Base-by-base conservation (phyloP, 2,888 invertebrate species). In the Callyntrura sp. region DNA sequence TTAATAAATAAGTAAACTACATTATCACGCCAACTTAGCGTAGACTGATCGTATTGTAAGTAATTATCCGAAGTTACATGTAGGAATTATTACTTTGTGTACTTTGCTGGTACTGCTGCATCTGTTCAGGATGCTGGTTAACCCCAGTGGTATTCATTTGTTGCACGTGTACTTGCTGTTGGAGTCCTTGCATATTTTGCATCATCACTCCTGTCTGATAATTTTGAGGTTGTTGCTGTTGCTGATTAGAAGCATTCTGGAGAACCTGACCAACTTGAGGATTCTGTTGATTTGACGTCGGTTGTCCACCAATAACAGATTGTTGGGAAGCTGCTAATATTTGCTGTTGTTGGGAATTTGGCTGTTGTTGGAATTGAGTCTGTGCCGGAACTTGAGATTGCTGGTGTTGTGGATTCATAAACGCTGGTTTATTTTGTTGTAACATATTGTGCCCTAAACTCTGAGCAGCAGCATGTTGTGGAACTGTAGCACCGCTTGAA, bases 41-140 rank as follows among this genome's bases (percentile, higher is more conserved):
- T n/a, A n/a, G n/a, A n/a, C n/a, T n/a, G n/a, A n/a, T n/a, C n/a
- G n/a, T n/a, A 35, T 4, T 6, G 3, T 35, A 35, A 35, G 35
- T 6, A 35, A 35, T 35, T 35, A 35, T 4, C 3, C 35, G 6
- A 4, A 35, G n/a, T n/a, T n/a, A n/a, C n/a, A 35, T 28, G 14
- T 14, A 28, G 28, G 8, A 25, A 25, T 57, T 45, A 23, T 62
- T 83, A 88, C 82, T 51, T 43, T 90, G 81, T 14, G 57, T 55
- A 35, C 43, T 76, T 43, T 62, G 82, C 92, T 94, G 94, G 76
- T 94, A 93, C 89, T 94, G 94, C 86, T 94, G 94, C 73, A 94
- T 93, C 57, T 94, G 94, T 48, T 94, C 92, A 81, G 94, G 94
- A 90, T 94, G 94, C 86, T 89, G 88, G 68, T 57, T 82, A 23